Conservation (phyloP, 2,888 invertebrate genomes). For the Hoplodrina blanda region DNA sequence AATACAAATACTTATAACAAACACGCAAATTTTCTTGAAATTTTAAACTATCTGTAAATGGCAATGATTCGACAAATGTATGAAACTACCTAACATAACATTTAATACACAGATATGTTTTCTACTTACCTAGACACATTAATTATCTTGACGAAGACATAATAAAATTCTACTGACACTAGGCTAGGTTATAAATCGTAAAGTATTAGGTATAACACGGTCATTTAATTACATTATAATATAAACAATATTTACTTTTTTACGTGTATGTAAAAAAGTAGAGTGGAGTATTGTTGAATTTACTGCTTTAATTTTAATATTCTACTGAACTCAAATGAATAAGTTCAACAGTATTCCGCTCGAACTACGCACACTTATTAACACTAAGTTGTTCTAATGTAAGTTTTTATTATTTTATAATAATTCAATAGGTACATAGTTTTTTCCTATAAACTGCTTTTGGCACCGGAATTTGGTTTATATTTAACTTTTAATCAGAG, state of each 20-base stretch:
- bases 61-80: constrained; percentile 7
- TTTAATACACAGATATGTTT: constrained; percentile 52
- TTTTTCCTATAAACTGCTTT: constrained; percentile 3
- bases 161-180: constrained; percentile 33
- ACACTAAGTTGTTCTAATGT: neutral
- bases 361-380: neutral
- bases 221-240: neutral
- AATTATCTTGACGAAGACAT: constrained; percentile 6
- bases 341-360: neutral
- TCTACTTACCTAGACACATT: constrained; percentile 32
- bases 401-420: constrained; percentile 11
- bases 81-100: constrained; percentile 21
- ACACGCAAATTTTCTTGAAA: neutral
- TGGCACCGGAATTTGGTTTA: neutral
- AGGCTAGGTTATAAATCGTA: constrained; percentile 10
- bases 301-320: no score
- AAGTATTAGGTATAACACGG: constrained; percentile 3
- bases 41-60: neutral
- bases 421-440: constrained; percentile 4
- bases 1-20: neutral
- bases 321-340: no score
- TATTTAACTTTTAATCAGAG: neutral
- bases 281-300: no score
- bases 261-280: no score
- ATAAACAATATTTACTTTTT: no score